These are phyloP conservation scores for Salvelinus fontinalis DNA, from an alignment of 2,113 vertebrate species.

Conservation along the genomic window DNA sequence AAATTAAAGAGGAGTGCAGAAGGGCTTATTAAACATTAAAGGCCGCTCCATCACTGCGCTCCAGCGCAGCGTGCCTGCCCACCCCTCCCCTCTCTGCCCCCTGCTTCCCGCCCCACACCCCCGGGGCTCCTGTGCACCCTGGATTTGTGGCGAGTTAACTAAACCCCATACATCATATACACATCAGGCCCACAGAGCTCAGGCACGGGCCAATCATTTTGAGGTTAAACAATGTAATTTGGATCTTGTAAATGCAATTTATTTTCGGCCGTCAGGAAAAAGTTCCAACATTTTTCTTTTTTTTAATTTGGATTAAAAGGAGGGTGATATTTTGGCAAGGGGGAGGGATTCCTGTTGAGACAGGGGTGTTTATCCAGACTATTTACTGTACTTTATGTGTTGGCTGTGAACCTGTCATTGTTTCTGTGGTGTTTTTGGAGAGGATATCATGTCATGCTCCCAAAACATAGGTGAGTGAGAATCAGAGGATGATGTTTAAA, in stretches of 20 bases:
- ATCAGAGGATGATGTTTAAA: too few relatives aligned
- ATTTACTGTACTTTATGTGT: too few relatives aligned
- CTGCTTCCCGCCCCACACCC: conserved; percentile 30
- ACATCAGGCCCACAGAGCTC: conserved; percentile 67
- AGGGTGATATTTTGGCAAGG: conserved; percentile 37
- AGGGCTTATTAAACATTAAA: conserved; percentile 76
- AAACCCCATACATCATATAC: conserved; percentile 77
- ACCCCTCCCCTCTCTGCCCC: conserved; percentile 22
- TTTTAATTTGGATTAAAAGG: conserved; percentile 60
- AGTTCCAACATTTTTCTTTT: conserved; percentile 63
- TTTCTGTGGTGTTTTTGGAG: too few relatives aligned
- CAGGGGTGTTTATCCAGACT: too few relatives aligned
- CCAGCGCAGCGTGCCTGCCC: conserved; percentile 26
- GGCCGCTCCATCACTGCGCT: conserved; percentile 48
- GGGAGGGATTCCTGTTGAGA: too few relatives aligned
- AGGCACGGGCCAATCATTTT: conserved; percentile 74
- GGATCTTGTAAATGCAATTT: conserved; percentile 79
- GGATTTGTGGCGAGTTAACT: conserved; percentile 75
- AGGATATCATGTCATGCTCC: too few relatives aligned
- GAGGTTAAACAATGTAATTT: conserved; percentile 84
- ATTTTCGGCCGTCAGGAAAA: conserved; percentile 73
- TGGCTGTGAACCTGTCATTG: too few relatives aligned
- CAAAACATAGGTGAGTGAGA: too few relatives aligned
- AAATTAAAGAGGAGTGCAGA: conserved; percentile 73
- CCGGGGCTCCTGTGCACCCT: conserved; percentile 62